These are phyloP conservation scores for Uropetala carovei DNA, from an alignment of 2,888 invertebrate species.

Conservation along the genomic window DNA sequence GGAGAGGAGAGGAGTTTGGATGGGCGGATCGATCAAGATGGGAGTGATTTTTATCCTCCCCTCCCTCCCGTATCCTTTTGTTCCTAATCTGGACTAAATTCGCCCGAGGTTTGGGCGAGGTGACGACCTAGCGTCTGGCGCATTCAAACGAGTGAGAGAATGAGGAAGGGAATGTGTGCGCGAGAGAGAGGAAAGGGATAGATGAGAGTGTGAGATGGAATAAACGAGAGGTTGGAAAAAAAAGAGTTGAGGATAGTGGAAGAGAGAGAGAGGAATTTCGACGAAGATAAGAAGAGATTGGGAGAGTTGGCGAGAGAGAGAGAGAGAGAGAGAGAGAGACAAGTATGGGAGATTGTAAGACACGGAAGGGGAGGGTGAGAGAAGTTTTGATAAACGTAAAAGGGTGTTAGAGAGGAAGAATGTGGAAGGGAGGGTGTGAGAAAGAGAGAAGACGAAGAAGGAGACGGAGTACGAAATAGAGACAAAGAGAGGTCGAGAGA, in stretches of 20 bases:
- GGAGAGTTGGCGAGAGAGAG: too few relatives aligned
- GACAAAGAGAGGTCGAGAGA: too few relatives aligned
- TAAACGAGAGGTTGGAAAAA: background rate
- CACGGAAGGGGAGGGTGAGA: background rate
- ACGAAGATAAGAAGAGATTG: too few relatives aligned
- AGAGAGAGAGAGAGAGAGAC: too few relatives aligned
- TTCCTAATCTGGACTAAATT: conserved; percentile 1
- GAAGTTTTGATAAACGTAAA: background rate
- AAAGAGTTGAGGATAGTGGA: background rate
- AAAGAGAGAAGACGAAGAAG: too few relatives aligned
- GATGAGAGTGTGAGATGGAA: background rate
- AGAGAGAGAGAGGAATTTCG: too few relatives aligned
- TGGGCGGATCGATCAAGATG: too few relatives aligned
- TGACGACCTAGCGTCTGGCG: background rate
- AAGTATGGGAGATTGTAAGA: background rate
- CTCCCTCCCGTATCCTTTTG: background rate
- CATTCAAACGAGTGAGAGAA: background rate
- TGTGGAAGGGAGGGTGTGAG: too few relatives aligned
- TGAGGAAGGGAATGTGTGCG: background rate
- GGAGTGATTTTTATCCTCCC: background rate
- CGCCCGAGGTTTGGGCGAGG: background rate
- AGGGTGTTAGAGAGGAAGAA: background rate
- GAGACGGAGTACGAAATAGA: too few relatives aligned
- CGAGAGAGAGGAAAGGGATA: background rate
- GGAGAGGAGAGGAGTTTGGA: background rate